Evolutionary conservation across 1,140 invertebrate species (phyloP).

Genomic region (Zaprionus inermis): DNA sequence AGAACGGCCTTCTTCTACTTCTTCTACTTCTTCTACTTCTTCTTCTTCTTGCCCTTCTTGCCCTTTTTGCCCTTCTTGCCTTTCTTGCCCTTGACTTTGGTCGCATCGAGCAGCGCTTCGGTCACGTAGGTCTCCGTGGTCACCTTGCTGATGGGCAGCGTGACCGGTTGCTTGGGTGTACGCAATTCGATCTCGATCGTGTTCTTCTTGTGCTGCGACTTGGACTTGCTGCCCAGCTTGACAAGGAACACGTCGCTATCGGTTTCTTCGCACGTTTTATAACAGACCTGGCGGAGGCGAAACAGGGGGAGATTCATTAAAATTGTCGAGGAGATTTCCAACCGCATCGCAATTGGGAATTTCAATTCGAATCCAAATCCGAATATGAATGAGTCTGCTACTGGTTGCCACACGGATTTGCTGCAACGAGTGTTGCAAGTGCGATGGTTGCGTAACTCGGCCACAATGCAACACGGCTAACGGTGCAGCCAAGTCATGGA

Average conservation of each 20-base stretch:
- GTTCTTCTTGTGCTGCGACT: slow-evolving; percentile 72
- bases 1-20: slow-evolving; percentile 43
- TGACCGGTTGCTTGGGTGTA: slow-evolving; percentile 73
- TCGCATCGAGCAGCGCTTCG: slow-evolving; percentile 62
- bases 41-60: slow-evolving; percentile 61
- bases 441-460: slow-evolving; percentile 55
- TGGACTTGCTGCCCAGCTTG: slow-evolving; percentile 76
- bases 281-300: slow-evolving; percentile 64
- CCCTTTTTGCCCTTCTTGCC: slow-evolving; percentile 48
- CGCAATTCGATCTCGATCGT: slow-evolving; percentile 81
- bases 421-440: slow-evolving; percentile 25
- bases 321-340: slow-evolving; percentile 31
- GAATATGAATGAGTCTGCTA: slow-evolving; percentile 13
- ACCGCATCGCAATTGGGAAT: slow-evolving; percentile 25
- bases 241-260: slow-evolving; percentile 83
- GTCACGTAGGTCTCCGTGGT: slow-evolving; percentile 80
- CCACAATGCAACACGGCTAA: slow-evolving; percentile 19
- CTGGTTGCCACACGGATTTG: slow-evolving; percentile 57
- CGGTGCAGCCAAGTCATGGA: slow-evolving; percentile 35
- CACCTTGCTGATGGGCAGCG: slow-evolving; percentile 63
- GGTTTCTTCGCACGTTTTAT: slow-evolving; percentile 82
- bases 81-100: slow-evolving; percentile 34
- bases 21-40: slow-evolving; percentile 56
- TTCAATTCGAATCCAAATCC: slow-evolving; percentile 20
- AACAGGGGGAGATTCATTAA: neutral